A percentile compares a stretch with the other conserved stretches of the same genome.
Evolutionary conservation across 2,888 invertebrate genomes (phyloP).

Genomic region (Drosophila emarginata): DNA sequence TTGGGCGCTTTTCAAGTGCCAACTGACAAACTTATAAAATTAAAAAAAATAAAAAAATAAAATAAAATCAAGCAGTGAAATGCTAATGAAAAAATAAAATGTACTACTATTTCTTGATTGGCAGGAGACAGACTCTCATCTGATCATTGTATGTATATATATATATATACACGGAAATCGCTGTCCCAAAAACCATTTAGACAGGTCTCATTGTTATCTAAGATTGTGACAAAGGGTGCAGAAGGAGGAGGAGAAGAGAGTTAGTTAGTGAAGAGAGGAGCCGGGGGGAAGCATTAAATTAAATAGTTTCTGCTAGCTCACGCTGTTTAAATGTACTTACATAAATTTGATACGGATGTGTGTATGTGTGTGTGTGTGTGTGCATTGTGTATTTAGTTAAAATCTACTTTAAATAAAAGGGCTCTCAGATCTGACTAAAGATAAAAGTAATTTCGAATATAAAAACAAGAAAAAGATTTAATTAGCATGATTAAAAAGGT

Average conservation of each 20-base stretch:
- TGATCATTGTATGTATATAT: slow-evolving; percentile 1
- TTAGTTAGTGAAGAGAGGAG: not conserved
- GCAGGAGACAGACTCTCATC: slow-evolving; percentile 13
- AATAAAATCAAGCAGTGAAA: not conserved
- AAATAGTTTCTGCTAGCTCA: not conserved
- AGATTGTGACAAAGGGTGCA: slow-evolving; percentile 1
- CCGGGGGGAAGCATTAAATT: not conserved
- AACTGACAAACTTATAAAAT: slow-evolving; percentile 8
- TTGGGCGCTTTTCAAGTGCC: slow-evolving; percentile 1
- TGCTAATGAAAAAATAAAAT: not conserved
- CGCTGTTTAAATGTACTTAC: not conserved
- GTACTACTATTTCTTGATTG: slow-evolving; percentile 3
- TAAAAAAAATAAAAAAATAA: slow-evolving; percentile 1
- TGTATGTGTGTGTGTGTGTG: not conserved
- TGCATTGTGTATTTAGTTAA: not conserved
- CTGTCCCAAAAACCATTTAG: slow-evolving; percentile 11
- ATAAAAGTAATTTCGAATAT: not conserved
- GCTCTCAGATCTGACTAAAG: not conserved
- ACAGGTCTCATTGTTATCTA: slow-evolving; percentile 6
- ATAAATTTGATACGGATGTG: not conserved
- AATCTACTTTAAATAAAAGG: not conserved
- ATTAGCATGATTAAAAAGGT: not conserved
- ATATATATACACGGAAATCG: slow-evolving; percentile 11
- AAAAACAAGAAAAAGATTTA: not conserved
- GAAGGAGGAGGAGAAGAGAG: not conserved